Evolutionary conservation across 2,888 invertebrate genomes (phyloP), one percentile per base, ranked within the genome.

Genomic region (Brenthis ino): DNA sequence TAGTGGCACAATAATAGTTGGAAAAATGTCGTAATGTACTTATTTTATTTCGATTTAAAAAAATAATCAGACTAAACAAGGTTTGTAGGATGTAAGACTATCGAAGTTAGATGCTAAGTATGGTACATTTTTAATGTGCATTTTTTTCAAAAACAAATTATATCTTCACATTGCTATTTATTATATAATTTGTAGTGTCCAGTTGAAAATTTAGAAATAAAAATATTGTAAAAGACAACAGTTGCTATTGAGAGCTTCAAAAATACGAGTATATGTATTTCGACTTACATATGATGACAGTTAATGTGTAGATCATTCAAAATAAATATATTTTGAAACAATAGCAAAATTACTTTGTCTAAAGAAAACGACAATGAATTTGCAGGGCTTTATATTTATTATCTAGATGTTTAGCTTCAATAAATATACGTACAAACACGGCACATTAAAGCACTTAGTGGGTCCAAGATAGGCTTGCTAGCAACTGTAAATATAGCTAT

Each of bases 391-490:
- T 8, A 43, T 63, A 37, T 50, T 16, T 47, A 43, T 50, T 13
- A 20, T 64, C 33, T 48, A 33, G n/a, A 50, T 67, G 58, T 58
- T 37, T 57, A 60, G 48, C 60, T 63, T 64, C 37, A 57, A 57
- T 20, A 56, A 56, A 56, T 20, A 66, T 70, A 70, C 69, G 67
- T 74, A 75, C 68, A 74, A 74, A 74, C 72, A 67, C 71, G 63
- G 61, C 70, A 77, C 79, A 81, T 79, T 77, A 76, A 81, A 80
- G 72, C 76, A 76, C 74, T 72, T 72, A 74, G 76, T 77, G 78
- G 77, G 79, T 77, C 80, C 80, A 79, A 79, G 71, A 64, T 77
- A 77, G 75, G 74, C 76, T 76, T 76, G 74, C 72, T 74, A 68
- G 73, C 70, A 57, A 56, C 37, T 79, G 78, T 78, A 79, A 75